Percentiles rank a stretch among this genome's conserved stretches.
Evolutionary conservation across 2,888 invertebrate species (phyloP).

Genomic region (Drosophila leonis): DNA sequence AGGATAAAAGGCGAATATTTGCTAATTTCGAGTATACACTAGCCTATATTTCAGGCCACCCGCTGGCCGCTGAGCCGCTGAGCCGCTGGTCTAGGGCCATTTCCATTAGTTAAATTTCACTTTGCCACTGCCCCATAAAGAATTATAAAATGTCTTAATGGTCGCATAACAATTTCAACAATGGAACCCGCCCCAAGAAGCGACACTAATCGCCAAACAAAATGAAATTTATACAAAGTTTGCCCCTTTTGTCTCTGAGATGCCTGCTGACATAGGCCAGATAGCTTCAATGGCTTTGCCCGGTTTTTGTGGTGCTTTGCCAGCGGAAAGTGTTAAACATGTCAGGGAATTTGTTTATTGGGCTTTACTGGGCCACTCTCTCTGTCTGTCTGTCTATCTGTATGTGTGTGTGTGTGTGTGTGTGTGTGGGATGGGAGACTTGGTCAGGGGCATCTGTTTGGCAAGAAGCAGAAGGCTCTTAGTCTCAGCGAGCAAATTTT

Average conservation of each 20-base stretch:
- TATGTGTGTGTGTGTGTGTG: background rate
- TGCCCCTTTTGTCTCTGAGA: constrained; percentile 48
- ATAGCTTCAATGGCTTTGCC: constrained; percentile 61
- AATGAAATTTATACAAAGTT: constrained; percentile 82
- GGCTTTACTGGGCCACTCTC: constrained; percentile 47
- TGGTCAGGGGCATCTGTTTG: constrained; percentile 63
- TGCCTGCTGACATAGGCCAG: constrained; percentile 72
- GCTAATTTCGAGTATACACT: constrained; percentile 55
- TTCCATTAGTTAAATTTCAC: constrained; percentile 72
- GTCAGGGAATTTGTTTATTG: constrained; percentile 83
- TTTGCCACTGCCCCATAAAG: constrained; percentile 62
- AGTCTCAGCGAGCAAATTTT: constrained; percentile 64
- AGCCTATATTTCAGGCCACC: constrained; percentile 18
- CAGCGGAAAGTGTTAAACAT: constrained; percentile 83
- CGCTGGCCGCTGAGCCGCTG: constrained; percentile 13
- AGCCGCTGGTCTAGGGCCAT: constrained; percentile 24
- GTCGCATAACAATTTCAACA: constrained; percentile 77
- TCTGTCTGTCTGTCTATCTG: background rate
- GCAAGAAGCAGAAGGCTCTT: constrained; percentile 25
- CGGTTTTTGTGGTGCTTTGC: constrained; percentile 55
- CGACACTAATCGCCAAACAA: constrained; percentile 83
- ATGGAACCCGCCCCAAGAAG: constrained; percentile 60
- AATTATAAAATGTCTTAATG: constrained; percentile 82
- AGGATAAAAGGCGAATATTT: constrained; percentile 7
- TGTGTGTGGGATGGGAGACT: background rate